These are phyloP conservation scores for Aleiodes sp. DNA, from an alignment of 1,140 invertebrate genomes.

Conservation along the genomic window DNA sequence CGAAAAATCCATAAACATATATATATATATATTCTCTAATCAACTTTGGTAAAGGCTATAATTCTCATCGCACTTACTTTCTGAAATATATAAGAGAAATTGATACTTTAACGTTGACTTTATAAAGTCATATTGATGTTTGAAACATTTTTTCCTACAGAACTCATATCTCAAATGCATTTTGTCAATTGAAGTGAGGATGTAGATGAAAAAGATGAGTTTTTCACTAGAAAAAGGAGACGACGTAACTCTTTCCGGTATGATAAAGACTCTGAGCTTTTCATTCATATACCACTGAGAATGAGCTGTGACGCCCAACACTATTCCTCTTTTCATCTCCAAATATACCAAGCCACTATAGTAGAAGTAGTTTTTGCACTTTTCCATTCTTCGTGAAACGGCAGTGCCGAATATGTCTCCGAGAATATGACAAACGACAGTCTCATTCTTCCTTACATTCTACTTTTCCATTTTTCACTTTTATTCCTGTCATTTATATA, in stretches of 20 bases:
- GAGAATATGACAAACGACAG: constrained; percentile 58
- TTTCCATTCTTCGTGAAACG: constrained; percentile 40
- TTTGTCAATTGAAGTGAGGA: background rate
- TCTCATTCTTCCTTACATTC: constrained; percentile 38
- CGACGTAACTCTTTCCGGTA: background rate
- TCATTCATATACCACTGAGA: constrained; percentile 25
- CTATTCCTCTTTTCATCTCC: constrained; percentile 9
- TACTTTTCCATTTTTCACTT: too few relatives aligned
- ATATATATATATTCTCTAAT: background rate
- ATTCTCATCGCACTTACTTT: too few relatives aligned
- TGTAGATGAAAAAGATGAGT: background rate
- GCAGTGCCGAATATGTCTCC: constrained; percentile 16
- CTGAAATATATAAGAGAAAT: too few relatives aligned
- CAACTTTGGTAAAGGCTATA: background rate
- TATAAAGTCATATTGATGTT: too few relatives aligned
- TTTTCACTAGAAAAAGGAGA: background rate
- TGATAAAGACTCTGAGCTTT: constrained; percentile 26
- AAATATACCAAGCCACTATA: background rate
- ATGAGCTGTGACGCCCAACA: background rate
- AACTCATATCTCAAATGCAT: too few relatives aligned
- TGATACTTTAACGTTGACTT: too few relatives aligned
- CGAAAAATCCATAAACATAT: too few relatives aligned
- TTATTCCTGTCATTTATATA: too few relatives aligned
- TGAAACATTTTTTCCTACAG: too few relatives aligned
- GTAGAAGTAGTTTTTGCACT: constrained; percentile 41